Percentiles rank a stretch among this genome's conserved stretches.
Conservation (phyloP, 2,113 vertebrate genomes). For the Hippocampus comes region DNA sequence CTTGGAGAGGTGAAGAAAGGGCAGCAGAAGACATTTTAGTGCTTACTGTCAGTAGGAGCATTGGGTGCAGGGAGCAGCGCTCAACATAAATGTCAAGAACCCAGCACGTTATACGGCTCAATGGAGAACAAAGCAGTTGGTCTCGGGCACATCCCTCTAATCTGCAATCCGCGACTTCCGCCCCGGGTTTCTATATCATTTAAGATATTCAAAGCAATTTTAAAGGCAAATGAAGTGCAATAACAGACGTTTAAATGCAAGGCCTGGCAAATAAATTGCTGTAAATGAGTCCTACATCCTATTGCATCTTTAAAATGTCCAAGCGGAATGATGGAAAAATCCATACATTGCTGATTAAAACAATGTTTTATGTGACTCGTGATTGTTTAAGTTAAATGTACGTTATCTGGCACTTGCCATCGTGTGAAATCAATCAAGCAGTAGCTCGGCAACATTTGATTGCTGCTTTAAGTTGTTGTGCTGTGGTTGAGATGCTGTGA, state of each 20-base stretch:
- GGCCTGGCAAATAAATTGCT: slow-evolving; percentile 13
- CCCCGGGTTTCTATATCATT: slow-evolving; percentile 5
- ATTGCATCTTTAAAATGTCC: background rate
- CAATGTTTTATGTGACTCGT: background rate
- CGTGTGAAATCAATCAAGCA: slow-evolving; percentile 26
- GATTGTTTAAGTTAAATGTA: slow-evolving; percentile 11
- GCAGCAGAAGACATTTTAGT: slow-evolving; percentile 31
- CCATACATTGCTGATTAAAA: background rate
- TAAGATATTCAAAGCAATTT: slow-evolving; percentile 15
- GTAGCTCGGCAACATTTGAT: slow-evolving; percentile 19
- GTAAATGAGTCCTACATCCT: slow-evolving; percentile 5
- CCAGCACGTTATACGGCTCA: slow-evolving; percentile 10
- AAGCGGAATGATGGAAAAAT: background rate
- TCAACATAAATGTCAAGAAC: slow-evolving; percentile 42
- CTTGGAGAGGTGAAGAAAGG: slow-evolving; percentile 38
- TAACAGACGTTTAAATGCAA: slow-evolving; percentile 34
- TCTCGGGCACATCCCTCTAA: slow-evolving; percentile 10
- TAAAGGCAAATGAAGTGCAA: slow-evolving; percentile 7
- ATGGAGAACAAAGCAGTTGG: slow-evolving; percentile 25
- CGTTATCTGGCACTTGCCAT: slow-evolving; percentile 16
- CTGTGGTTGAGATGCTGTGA: slow-evolving; percentile 17
- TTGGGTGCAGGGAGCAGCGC: slow-evolving; percentile 28
- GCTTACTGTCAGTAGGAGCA: slow-evolving; percentile 29
- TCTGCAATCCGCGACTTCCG: slow-evolving; percentile 11
- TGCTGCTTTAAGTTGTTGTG: slow-evolving; percentile 4